A percentile compares a stretch with the other conserved stretches of the same genome.
These are phyloP conservation scores for Bos taurus DNA, from an alignment of 2,113 vertebrate genomes.

Conservation along the genomic window DNA sequence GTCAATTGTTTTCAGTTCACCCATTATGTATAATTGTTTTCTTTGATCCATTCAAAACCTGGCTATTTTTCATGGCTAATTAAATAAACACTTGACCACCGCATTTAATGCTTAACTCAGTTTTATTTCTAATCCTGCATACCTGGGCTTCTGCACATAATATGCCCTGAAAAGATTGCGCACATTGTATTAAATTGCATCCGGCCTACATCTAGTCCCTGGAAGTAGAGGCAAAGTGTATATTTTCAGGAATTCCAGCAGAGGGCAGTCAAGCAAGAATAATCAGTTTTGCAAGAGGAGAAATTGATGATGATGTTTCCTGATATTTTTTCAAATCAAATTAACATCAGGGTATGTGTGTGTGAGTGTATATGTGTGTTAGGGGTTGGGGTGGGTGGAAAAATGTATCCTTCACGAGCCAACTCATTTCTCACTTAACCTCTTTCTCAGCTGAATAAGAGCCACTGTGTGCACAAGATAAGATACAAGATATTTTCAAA, in stretches of 20 bases:
- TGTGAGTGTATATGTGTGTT: slow-evolving; percentile 54
- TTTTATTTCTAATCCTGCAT: slow-evolving; percentile 49
- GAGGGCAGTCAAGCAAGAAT: slow-evolving; percentile 87
- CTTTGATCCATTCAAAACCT: slow-evolving; percentile 47
- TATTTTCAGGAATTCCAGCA: slow-evolving; percentile 79
- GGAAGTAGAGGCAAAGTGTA: slow-evolving; percentile 67
- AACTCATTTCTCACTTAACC: slow-evolving; percentile 68
- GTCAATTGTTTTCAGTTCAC: slow-evolving; percentile 73
- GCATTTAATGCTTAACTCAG: slow-evolving; percentile 50
- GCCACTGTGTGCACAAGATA: slow-evolving; percentile 36
- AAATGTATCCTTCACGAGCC: slow-evolving; percentile 55
- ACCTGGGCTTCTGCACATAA: slow-evolving; percentile 26
- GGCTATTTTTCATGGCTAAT: slow-evolving; percentile 66
- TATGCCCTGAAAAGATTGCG: slow-evolving; percentile 40
- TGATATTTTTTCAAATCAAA: slow-evolving; percentile 63
- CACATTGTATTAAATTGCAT: slow-evolving; percentile 2
- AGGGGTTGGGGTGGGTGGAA: slow-evolving; percentile 53
- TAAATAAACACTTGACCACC: slow-evolving; percentile 53
- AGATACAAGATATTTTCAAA: slow-evolving; percentile 61
- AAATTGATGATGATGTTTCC: slow-evolving; percentile 71
- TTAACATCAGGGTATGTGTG: slow-evolving; percentile 57
- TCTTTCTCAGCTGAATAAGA: slow-evolving; percentile 45
- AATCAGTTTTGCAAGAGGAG: slow-evolving; percentile 76
- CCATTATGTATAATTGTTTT: slow-evolving; percentile 72
- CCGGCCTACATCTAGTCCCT: slow-evolving; percentile 49